A percentile compares a stretch with the other conserved stretches of the same genome.
These are phyloP conservation scores for Sitophilus oryzae DNA, from an alignment of 1,140 invertebrate genomes.

Conservation along the genomic window DNA sequence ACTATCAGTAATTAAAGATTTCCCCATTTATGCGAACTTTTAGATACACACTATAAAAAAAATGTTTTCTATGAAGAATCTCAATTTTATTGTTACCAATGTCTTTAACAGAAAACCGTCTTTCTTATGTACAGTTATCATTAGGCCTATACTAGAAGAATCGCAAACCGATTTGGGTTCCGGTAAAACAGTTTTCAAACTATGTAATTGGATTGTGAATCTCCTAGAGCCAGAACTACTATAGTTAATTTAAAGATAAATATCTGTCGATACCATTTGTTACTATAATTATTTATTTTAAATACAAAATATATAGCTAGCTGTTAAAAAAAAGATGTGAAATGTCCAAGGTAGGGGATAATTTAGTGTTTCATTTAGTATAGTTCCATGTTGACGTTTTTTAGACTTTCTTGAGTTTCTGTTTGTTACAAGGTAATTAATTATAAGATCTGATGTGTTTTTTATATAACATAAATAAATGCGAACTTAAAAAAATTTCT, in stretches of 20 bases:
- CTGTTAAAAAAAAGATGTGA: constrained; percentile 31
- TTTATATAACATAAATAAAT: neutral
- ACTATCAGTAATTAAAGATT: too few relatives aligned
- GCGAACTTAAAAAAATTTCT: constrained; percentile 5
- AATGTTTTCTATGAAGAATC: too few relatives aligned
- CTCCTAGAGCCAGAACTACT: too few relatives aligned
- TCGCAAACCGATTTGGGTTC: too few relatives aligned
- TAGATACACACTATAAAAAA: too few relatives aligned
- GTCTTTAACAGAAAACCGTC: too few relatives aligned
- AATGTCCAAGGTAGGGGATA: constrained; percentile 37
- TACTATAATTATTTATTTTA: constrained; percentile 28
- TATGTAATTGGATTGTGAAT: too few relatives aligned
- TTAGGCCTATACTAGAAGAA: too few relatives aligned
- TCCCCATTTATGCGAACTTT: too few relatives aligned
- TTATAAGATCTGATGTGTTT: constrained; percentile 2
- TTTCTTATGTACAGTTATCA: too few relatives aligned
- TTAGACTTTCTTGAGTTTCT: constrained; percentile 11
- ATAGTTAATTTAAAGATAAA: constrained; percentile 25
- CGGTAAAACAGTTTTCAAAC: too few relatives aligned
- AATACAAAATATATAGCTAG: constrained; percentile 25
- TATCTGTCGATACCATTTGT: constrained; percentile 24
- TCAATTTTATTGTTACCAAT: too few relatives aligned
- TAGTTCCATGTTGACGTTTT: constrained; percentile 9
- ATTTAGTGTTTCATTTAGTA: constrained; percentile 15
- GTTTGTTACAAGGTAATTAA: neutral